Conservation (phyloP, 2,113 vertebrate species). For the Malurus alboscapulatus region DNA sequence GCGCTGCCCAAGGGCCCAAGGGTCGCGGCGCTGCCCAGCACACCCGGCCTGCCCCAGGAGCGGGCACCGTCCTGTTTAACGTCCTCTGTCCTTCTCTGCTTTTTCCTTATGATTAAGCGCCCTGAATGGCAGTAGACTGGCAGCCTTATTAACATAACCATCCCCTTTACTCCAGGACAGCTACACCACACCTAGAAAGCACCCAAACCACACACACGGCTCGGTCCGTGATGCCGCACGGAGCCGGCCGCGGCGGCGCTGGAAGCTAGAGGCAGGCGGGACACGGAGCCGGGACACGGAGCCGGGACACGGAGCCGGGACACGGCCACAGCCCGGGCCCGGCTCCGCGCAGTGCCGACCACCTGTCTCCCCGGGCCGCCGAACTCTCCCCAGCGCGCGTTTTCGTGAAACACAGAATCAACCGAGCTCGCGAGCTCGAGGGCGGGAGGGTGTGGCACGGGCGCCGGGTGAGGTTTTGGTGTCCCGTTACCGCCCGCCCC, state of each 20-base stretch:
- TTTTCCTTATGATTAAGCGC: background rate
- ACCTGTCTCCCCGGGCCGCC: background rate
- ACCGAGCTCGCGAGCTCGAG: background rate
- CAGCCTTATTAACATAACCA: background rate
- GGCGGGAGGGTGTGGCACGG: background rate
- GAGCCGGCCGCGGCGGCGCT: background rate
- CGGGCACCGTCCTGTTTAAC: background rate
- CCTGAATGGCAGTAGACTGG: background rate
- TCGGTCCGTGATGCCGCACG: no score
- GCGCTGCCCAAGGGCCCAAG: fast-evolving
- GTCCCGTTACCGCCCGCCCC: background rate
- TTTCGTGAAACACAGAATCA: background rate
- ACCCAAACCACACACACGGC: background rate
- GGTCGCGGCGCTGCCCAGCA: background rate
- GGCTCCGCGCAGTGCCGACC: background rate
- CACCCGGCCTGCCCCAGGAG: background rate
- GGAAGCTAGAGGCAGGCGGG: background rate
- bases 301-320: background rate
- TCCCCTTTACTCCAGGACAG: background rate
- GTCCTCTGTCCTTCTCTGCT: background rate
- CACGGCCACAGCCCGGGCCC: background rate
- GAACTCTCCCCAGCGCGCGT: fast-evolving
- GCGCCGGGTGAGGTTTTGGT: fast-evolving
- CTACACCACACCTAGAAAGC: background rate
- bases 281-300: background rate